Evolutionary conservation across 2,888 invertebrate genomes (phyloP).

Genomic region (Lepidocyrtoides sp.): DNA sequence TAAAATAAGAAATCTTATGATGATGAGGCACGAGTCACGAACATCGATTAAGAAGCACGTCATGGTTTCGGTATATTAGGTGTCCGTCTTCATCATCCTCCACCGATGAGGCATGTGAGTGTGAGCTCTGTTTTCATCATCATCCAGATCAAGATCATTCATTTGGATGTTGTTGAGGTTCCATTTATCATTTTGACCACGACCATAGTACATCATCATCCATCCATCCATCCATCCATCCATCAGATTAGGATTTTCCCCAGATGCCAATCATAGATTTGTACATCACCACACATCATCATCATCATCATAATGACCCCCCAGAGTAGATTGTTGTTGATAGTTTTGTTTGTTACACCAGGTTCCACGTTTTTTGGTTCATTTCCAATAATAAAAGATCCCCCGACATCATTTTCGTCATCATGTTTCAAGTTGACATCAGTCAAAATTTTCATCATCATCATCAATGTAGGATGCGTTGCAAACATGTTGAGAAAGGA

Average conservation of each 20-base stretch:
- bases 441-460: neutral
- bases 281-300: neutral
- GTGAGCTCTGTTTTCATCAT: conserved; percentile 90
- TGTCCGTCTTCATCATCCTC: conserved; percentile 99
- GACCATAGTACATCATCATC: too few species aligned
- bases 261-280: conserved; percentile 42
- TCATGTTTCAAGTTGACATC: neutral
- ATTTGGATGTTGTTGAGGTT: conserved; percentile 41
- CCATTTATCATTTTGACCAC: conserved; percentile 39
- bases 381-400: conserved; percentile 29
- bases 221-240: conserved; percentile 30
- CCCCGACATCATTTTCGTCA: conserved; percentile 11
- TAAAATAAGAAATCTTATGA: conserved; percentile 72
- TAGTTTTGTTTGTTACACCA: neutral
- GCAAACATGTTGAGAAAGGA: neutral
- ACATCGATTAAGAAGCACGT: conserved; percentile 99
- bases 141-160: conserved; percentile 17
- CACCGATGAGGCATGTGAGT: conserved; percentile 94
- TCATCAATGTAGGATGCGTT: conserved; percentile 30
- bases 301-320: conserved; percentile 22
- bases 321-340: neutral
- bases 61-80: conserved; percentile 99
- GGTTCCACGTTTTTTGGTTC: conserved; percentile 37
- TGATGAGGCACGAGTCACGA: conserved; percentile 91
- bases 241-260: neutral